phyloP scores from a whole-genome alignment of 1,140 invertebrate species.

The Lucilia sericata region DNA sequence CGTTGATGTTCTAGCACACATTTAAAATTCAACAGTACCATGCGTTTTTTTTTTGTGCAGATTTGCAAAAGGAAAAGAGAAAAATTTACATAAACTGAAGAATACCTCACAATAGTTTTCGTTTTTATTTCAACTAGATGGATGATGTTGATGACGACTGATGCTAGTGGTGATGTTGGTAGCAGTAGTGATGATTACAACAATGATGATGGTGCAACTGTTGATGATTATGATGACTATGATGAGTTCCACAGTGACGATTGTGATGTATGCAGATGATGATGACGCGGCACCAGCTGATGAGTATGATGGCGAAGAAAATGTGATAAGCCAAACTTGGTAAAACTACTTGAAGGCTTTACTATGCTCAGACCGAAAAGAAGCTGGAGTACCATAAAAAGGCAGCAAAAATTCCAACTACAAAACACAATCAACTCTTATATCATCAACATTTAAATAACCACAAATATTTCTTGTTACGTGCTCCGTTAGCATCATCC shows the following conservation, averaged over 20 bases:
- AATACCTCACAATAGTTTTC: slow-evolving; percentile 33
- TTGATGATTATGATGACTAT: not conserved
- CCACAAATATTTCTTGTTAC: slow-evolving; percentile 32
- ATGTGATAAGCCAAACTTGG: slow-evolving; percentile 23
- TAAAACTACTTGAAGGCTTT: not conserved
- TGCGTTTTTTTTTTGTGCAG: not conserved
- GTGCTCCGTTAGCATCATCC: slow-evolving; percentile 24
- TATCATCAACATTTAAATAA: slow-evolving; percentile 31
- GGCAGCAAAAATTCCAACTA: not conserved
- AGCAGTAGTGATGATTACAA: not conserved
- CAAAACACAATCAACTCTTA: slow-evolving; percentile 34
- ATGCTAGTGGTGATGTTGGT: not conserved
- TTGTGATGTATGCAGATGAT: not conserved
- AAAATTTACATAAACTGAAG: slow-evolving; percentile 39
- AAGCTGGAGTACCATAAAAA: not conserved
- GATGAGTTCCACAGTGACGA: not conserved
- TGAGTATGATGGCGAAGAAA: slow-evolving; percentile 20
- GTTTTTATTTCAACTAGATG: not conserved
- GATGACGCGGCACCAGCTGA: not conserved
- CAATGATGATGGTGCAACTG: not conserved
- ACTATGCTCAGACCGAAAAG: not conserved
- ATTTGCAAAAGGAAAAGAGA: not conserved
- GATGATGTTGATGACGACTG: slow-evolving; percentile 4
- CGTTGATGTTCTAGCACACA: not conserved
- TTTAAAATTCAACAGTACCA: slow-evolving; percentile 34